These are phyloP conservation scores for Hydrophis major DNA, from an alignment of 2,797 vertebrate species.

Conservation along the genomic window DNA sequence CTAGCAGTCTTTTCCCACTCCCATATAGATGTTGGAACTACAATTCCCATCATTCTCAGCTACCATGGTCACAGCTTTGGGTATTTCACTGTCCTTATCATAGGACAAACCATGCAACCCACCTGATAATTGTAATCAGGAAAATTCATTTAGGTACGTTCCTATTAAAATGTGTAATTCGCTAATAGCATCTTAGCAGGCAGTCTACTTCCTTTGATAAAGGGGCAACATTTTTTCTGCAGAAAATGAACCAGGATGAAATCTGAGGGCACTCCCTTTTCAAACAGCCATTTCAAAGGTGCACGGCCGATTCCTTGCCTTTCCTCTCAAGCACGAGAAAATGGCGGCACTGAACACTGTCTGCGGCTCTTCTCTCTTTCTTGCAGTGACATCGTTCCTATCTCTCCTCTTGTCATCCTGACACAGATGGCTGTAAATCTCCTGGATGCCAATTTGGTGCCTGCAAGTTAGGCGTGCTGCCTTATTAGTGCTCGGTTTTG, in stretches of 20 bases:
- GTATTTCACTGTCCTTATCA: not conserved
- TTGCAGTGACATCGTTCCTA: not conserved
- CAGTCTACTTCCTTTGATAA: not conserved
- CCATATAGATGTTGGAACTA: not conserved
- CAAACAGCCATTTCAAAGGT: slow-evolving; percentile 31
- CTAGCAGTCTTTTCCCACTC: not conserved
- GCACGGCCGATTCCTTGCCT: slow-evolving; percentile 17
- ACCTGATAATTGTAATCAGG: not conserved
- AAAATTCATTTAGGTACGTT: slow-evolving; percentile 13
- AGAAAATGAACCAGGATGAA: slow-evolving; percentile 31
- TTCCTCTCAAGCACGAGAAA: slow-evolving; percentile 40
- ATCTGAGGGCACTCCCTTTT: not conserved
- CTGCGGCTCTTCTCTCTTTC: not conserved
- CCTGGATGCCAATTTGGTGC: not conserved
- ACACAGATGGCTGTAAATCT: slow-evolving; percentile 8
- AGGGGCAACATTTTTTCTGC: not conserved
- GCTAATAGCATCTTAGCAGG: slow-evolving; percentile 29
- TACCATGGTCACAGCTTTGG: not conserved
- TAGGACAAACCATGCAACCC: not conserved
- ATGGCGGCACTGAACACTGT: slow-evolving; percentile 23
- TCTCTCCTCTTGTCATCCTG: rapidly evolving
- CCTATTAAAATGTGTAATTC: slow-evolving; percentile 12
- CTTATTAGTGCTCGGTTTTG: not conserved
- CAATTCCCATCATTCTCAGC: not conserved
- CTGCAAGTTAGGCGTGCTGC: not conserved